Conservation (phyloP, 1,140 invertebrate species). For the Brachionus paranguensis region DNA sequence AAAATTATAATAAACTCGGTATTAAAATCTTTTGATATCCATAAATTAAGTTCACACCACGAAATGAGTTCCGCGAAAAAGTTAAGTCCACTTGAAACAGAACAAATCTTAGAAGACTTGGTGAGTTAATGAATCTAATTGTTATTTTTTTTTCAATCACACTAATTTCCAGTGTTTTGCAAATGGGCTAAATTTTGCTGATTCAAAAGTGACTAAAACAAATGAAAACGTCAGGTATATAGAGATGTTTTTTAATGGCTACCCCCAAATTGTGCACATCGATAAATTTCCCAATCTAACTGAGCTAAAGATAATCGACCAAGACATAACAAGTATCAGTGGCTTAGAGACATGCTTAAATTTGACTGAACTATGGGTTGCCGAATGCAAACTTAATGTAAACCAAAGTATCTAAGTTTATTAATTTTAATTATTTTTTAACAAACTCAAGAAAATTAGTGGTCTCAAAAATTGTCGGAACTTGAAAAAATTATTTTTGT, state of each 20-base stretch:
- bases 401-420: neutral
- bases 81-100: neutral
- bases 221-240: constrained; percentile 41
- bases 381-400: constrained; percentile 50
- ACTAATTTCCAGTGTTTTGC: constrained; percentile 45
- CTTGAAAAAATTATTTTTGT: constrained; percentile 48
- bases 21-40: neutral
- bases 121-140: neutral
- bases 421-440: too few species aligned
- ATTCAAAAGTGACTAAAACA: constrained; percentile 41
- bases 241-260: constrained; percentile 54
- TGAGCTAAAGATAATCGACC: constrained; percentile 47
- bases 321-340: constrained; percentile 45
- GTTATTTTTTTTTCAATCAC: neutral
- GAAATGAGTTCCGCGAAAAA: neutral
- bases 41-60: neutral
- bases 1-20: constrained; percentile 23
- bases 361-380: constrained; percentile 50
- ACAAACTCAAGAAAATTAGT: constrained; percentile 46
- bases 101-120: constrained; percentile 23
- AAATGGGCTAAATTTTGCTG: constrained; percentile 49
- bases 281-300: constrained; percentile 49
- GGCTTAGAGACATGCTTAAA: constrained; percentile 44
- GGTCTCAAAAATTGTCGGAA: constrained; percentile 44
- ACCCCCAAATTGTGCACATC: constrained; percentile 46